A percentile compares a stretch with the other conserved stretches of the same genome.
Conservation (phyloP, 2,797 vertebrate genomes). For the Scolopax rusticola region DNA sequence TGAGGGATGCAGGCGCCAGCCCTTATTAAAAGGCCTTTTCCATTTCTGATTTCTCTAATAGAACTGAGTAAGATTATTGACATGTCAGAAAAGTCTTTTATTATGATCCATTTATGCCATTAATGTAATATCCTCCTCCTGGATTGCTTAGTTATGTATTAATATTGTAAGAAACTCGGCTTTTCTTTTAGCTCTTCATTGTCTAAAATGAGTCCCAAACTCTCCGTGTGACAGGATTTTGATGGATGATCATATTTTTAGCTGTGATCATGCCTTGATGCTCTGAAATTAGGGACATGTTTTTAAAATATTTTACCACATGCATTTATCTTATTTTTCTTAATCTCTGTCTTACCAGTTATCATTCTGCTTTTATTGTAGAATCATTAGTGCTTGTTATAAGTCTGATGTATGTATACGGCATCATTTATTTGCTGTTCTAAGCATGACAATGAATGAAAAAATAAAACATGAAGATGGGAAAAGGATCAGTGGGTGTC, state of each 20-base stretch:
- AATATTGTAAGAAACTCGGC: not conserved
- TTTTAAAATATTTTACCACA: slow-evolving; percentile 15
- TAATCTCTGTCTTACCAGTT: slow-evolving; percentile 19
- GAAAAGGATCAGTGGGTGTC: not conserved
- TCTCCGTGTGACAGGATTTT: not conserved
- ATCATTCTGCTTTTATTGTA: not conserved
- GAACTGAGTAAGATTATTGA: not conserved
- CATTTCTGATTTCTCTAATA: not conserved
- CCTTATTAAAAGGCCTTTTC: not conserved
- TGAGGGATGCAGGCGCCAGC: not conserved
- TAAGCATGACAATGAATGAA: not conserved
- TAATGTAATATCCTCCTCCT: slow-evolving; percentile 49
- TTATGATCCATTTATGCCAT: slow-evolving; percentile 51
- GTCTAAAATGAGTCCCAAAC: slow-evolving; percentile 5
- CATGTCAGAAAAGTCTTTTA: slow-evolving; percentile 38
- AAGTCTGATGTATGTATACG: not conserved
- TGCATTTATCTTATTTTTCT: slow-evolving; percentile 32
- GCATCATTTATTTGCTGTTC: slow-evolving; percentile 14
- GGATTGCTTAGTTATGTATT: slow-evolving; percentile 41
- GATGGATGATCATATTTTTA: slow-evolving; percentile 25
- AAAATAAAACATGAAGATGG: not conserved
- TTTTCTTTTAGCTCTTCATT: slow-evolving; percentile 35
- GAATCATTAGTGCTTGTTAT: slow-evolving; percentile 21
- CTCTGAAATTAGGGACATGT: slow-evolving; percentile 10
- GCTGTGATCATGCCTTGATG: slow-evolving; percentile 1